phyloP scores from a whole-genome alignment of 2,888 invertebrate species.

The Gymnoscelis rufifasciata region DNA sequence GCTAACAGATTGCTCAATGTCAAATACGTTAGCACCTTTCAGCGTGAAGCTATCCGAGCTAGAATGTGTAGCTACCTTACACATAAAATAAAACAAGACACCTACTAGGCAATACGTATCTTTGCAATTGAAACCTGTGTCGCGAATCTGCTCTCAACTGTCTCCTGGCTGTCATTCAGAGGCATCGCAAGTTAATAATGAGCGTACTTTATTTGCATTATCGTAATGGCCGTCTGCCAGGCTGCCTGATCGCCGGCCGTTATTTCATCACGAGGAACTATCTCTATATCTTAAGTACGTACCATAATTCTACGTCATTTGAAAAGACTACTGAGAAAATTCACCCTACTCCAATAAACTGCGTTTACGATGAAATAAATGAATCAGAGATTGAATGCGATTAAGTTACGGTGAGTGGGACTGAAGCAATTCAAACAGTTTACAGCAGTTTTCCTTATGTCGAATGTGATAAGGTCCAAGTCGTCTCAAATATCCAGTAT shows the following conservation, averaged over 20 bases:
- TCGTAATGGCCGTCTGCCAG: conserved; percentile 18
- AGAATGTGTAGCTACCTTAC: too few species aligned
- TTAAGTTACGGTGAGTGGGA: conserved; percentile 4
- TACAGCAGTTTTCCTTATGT: not conserved
- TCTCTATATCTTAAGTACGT: conserved; percentile 3
- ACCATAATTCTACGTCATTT: conserved; percentile 15
- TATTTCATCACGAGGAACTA: conserved; percentile 17
- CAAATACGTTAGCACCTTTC: too few species aligned
- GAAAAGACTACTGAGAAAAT: not conserved
- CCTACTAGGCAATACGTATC: too few species aligned
- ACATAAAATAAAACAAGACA: too few species aligned
- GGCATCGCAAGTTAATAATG: conserved; percentile 6
- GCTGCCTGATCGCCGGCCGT: conserved; percentile 11
- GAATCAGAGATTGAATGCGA: conserved; percentile 13
- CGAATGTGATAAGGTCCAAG: not conserved
- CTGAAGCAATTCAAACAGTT: not conserved
- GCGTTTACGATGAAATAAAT: conserved; percentile 8
- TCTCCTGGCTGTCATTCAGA: too few species aligned
- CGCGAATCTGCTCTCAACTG: too few species aligned
- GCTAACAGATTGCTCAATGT: conserved; percentile 30
- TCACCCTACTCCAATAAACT: conserved; percentile 2
- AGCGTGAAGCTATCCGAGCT: too few species aligned
- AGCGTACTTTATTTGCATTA: conserved; percentile 11
- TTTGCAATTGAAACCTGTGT: too few species aligned
- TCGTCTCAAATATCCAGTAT: not conserved